Evolutionary conservation across 1,140 invertebrate species (phyloP), one percentile per base, ranked within the genome.

Genomic region (Drosophila willistoni): DNA sequence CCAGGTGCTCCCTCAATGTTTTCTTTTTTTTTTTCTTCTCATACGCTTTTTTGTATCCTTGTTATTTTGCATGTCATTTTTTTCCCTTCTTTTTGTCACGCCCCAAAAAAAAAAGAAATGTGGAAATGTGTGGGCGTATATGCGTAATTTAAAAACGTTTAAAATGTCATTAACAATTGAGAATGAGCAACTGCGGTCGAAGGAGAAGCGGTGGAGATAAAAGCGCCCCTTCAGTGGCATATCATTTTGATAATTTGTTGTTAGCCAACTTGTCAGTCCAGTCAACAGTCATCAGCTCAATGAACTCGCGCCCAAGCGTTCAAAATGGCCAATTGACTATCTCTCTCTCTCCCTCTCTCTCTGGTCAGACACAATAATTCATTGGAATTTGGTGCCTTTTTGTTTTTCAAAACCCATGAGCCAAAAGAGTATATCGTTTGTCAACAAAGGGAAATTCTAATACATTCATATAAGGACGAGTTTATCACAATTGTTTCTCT

Each of bases 121-220:
- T 70, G 65, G 25, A 57, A 65, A 64, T 69, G 70, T 19, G 2
- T 51, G 74, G 83, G 84, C 84, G 83, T 83, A 82, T 83, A 79
- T 79, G 63, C 79, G 83, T 75, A 87, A 87, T 89, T 87, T 76
- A 65, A 87, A 87, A 87, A 22, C 83, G 76, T 89, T 87, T 89
- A 89, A 87, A 87, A 87, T 77, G 77, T 68, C 84, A 87, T 87
- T 89, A 87, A 83, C 76, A 73, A 87, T 69, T 79, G 33, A 4
- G 19, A 22, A 9, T 12, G 44, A 12, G 44, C n/a, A n/a, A 14
- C 2, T 3, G 14, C 7, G n/a, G n/a, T 29, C 19, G 19, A 7
- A 0, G 1, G 2, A 4, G 6, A 1, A 1, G 5, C 1, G 14
- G 4, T 14, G 9, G 44, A 10, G 44, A 19, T 51, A 5, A 22